Evolutionary conservation across 1,140 invertebrate genomes (phyloP), one percentile per base, ranked within the genome.

Genomic region (Augochlora pura): DNA sequence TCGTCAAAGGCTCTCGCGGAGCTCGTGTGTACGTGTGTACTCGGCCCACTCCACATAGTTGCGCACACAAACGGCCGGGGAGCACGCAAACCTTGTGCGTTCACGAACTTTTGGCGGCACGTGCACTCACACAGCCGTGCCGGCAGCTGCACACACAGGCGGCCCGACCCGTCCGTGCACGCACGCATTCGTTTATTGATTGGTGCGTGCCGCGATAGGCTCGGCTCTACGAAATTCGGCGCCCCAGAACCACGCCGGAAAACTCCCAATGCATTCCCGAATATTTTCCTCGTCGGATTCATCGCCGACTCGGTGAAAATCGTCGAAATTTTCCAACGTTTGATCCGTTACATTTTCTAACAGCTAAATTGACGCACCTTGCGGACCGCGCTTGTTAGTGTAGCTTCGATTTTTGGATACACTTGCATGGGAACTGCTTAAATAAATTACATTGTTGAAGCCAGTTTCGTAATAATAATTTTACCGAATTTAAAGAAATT

Each of bases 171-270:
- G 80, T 60, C 62, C 72, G 70, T 81, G 75, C 84, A 81, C 81
- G 84, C 85, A 86, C 83, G 83, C 86, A 82, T 86, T 86, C 75
- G 85, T 86, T 77, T 87, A 87, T 87, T 87, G 86, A 87, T 87
- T 87, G 79, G 68, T 84, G 77, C 81, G 85, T 83, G 64, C 79
- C 66, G 75, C 67, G 72, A 32, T 80, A 86, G 84, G 77, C 49
- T 32, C 81, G 85, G 66, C 73, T 52, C 82, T 76, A 79, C 39
- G 42, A 75, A 69, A 10, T 74, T 68, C 62, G 67, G 77, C 64
- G 27, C 85, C 84, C 85, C 68, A 49, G 59, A 54, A 70, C n/a
- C 2, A 16, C 6, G 4, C 16, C 46, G 21, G 1, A n/a, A 23
- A 63, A 27, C 2, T 5, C 21, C 8, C 9, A 39, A 39, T 73